These are phyloP conservation scores for Amia ocellicauda DNA, from an alignment of 2,113 vertebrate species.

Conservation along the genomic window DNA sequence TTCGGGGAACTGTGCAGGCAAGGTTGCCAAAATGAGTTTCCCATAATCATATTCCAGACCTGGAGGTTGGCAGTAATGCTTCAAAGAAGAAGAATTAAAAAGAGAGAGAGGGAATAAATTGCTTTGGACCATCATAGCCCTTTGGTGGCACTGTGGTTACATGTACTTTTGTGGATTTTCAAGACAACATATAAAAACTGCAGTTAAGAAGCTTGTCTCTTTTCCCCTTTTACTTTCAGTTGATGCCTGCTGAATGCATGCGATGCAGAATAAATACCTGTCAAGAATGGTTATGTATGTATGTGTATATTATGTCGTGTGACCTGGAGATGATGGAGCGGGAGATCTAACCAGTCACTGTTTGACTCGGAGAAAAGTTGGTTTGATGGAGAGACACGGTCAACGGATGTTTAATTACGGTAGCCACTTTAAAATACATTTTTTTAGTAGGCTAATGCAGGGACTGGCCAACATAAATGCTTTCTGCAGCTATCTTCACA, in stretches of 20 bases:
- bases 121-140: slow-evolving; percentile 42
- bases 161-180: slow-evolving; percentile 2
- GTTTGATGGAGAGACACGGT: too few relatives aligned
- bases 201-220: background rate
- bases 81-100: slow-evolving; percentile 3
- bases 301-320: background rate
- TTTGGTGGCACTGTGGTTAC: slow-evolving; percentile 65
- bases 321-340: too few relatives aligned
- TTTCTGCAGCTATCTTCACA: too few relatives aligned
- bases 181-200: background rate
- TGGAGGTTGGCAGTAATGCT: slow-evolving; percentile 28
- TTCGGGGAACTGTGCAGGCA: slow-evolving; percentile 14
- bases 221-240: slow-evolving; percentile 39
- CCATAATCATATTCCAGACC: slow-evolving; percentile 50
- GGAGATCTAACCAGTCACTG: too few relatives aligned
- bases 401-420: too few relatives aligned
- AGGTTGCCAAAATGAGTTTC: slow-evolving; percentile 37
- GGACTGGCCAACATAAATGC: too few relatives aligned
- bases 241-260: slow-evolving; percentile 51
- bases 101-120: background rate
- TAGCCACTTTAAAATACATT: too few relatives aligned
- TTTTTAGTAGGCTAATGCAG: too few relatives aligned
- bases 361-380: too few relatives aligned
- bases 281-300: slow-evolving; percentile 18
- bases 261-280: slow-evolving; percentile 24